Evolutionary conservation across 2,797 vertebrate species (phyloP).

Genomic region (Cacajao melanocephalus): DNA sequence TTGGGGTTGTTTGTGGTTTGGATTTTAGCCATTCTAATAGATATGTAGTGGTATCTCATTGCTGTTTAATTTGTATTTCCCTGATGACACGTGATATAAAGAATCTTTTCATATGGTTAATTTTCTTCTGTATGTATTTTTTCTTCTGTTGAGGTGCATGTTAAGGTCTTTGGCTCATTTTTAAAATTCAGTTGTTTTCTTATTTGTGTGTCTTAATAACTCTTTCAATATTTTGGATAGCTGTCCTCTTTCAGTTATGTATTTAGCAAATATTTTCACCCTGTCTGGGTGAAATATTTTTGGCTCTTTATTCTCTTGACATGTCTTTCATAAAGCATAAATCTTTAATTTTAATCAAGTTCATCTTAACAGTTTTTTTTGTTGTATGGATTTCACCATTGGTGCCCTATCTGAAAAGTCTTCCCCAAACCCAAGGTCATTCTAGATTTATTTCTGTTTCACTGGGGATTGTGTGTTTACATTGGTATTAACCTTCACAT

Average conservation of each 20-base stretch:
- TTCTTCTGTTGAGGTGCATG: background rate
- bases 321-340: background rate
- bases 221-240: background rate
- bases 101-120: background rate
- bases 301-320: background rate
- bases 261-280: background rate
- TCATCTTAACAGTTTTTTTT: background rate
- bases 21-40: background rate
- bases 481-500: background rate
- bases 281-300: background rate
- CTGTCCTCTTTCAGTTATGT: background rate
- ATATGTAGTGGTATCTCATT: background rate
- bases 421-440: background rate
- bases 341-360: background rate
- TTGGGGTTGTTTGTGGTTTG: background rate
- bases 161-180: background rate
- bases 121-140: background rate
- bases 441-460: background rate
- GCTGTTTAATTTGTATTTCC: background rate
- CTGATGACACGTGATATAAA: background rate
- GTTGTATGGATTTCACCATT: background rate
- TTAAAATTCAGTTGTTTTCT: background rate
- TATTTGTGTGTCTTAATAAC: background rate
- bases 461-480: background rate
- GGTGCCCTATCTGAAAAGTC: background rate